Percentiles rank a stretch among this genome's conserved stretches.
phyloP scores from a whole-genome alignment of 1,140 invertebrate species.

The Zaprionus davidi region DNA sequence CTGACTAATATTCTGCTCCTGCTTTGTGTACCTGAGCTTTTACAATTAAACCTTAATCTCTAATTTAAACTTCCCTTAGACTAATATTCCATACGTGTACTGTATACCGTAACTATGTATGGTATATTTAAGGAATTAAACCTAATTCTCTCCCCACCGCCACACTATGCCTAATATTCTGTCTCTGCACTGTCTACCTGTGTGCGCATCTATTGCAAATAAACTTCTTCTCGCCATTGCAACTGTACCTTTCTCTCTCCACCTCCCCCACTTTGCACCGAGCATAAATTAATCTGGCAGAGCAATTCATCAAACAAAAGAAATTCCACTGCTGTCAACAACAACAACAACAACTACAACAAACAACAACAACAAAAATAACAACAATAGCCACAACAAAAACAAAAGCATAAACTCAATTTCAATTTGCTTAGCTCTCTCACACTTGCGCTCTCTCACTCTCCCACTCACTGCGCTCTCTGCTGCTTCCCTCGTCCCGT shows the following conservation, averaged over 20 bases:
- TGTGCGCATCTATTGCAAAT: constrained; percentile 2
- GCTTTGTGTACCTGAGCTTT: no score
- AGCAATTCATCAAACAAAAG: constrained; percentile 7
- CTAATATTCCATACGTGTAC: no score
- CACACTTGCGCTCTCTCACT: not conserved
- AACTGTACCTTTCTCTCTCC: not conserved
- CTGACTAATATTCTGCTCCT: no score
- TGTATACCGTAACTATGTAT: no score
- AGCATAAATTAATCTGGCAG: not conserved
- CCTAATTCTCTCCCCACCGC: no score
- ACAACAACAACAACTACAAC: not conserved
- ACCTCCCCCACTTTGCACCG: not conserved
- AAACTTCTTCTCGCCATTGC: constrained; percentile 5
- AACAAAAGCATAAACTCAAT: constrained; percentile 33
- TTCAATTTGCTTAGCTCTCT: constrained; percentile 53
- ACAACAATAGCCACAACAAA: not conserved
- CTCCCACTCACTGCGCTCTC: constrained; percentile 30
- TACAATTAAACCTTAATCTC: not conserved
- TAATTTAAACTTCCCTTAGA: no score
- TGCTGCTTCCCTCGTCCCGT: constrained; percentile 2
- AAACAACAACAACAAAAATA: no score
- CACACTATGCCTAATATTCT: not conserved
- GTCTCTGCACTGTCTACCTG: not conserved
- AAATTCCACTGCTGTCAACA: constrained; percentile 1
- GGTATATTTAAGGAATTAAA: not conserved